Evolutionary conservation across 2,797 vertebrate genomes (phyloP).

Genomic region (Gymnoscopelus braueri): DNA sequence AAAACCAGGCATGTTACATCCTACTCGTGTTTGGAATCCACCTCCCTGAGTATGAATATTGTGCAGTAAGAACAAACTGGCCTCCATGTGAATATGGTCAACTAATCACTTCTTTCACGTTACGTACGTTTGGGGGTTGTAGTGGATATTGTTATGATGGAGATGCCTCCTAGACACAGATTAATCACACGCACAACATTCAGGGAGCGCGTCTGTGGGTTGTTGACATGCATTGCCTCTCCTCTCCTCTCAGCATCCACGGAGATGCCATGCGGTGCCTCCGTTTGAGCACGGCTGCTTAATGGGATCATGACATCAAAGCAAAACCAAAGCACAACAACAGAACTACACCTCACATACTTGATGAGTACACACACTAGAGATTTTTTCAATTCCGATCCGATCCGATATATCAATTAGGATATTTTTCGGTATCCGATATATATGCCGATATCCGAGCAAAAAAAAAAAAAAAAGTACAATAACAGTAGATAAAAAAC

Average conservation of each 20-base stretch:
- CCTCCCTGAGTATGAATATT: too few relatives aligned
- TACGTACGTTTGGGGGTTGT: slow-evolving; percentile 8
- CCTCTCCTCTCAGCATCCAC: slow-evolving; percentile 10
- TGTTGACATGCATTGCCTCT: slow-evolving; percentile 2
- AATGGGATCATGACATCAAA: slow-evolving; percentile 48
- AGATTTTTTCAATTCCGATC: too few relatives aligned
- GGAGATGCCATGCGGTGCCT: slow-evolving; percentile 4
- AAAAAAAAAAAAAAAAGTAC: too few relatives aligned
- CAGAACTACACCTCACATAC: background rate
- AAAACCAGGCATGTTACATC: too few relatives aligned
- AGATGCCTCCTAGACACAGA: slow-evolving; percentile 18
- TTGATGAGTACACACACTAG: background rate
- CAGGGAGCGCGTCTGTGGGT: slow-evolving; percentile 7
- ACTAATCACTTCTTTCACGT: slow-evolving; percentile 8
- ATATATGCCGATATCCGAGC: too few relatives aligned
- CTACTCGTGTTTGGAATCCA: too few relatives aligned
- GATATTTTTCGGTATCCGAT: too few relatives aligned
- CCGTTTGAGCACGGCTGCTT: slow-evolving; percentile 25
- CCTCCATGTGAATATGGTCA: background rate
- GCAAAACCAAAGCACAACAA: slow-evolving; percentile 20
- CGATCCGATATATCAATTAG: too few relatives aligned
- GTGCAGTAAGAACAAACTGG: too few relatives aligned
- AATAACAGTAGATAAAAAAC: too few relatives aligned
- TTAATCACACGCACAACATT: slow-evolving; percentile 28
- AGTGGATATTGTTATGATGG: slow-evolving; percentile 21